Conservation (phyloP, 2,888 invertebrate genomes). For the Cryptus viduatorius region DNA sequence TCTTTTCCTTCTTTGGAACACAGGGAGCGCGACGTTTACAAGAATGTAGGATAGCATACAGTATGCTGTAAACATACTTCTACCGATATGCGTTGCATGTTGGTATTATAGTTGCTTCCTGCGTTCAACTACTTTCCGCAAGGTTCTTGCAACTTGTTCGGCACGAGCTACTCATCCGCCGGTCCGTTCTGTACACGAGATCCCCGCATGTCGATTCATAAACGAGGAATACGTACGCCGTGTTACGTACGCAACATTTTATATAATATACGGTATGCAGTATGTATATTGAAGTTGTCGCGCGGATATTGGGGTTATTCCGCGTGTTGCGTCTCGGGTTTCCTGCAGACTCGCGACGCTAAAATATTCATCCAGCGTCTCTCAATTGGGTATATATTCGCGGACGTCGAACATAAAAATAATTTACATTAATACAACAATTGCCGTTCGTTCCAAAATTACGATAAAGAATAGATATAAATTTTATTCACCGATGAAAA, state of each 20-base stretch:
- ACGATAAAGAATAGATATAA: too few relatives aligned
- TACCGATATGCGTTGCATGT: slow-evolving; percentile 12
- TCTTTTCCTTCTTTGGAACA: slow-evolving; percentile 5
- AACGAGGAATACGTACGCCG: neutral
- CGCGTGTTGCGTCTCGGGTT: slow-evolving; percentile 63
- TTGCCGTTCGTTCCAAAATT: too few relatives aligned
- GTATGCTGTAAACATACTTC: neutral
- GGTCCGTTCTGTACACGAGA: neutral
- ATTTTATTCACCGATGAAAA: neutral
- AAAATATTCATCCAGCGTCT: slow-evolving; percentile 78
- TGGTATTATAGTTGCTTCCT: slow-evolving; percentile 23
- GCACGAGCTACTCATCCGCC: slow-evolving; percentile 20
- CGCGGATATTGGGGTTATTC: slow-evolving; percentile 8
- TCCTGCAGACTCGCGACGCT: slow-evolving; percentile 70
- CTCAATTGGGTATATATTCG: slow-evolving; percentile 70
- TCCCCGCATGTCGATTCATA: slow-evolving; percentile 3
- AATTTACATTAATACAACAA: too few relatives aligned
- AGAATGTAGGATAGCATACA: slow-evolving; percentile 15
- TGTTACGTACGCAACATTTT: slow-evolving; percentile 7
- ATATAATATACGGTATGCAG: slow-evolving; percentile 44
- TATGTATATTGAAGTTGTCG: neutral
- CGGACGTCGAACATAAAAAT: neutral
- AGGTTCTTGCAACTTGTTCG: slow-evolving; percentile 20
- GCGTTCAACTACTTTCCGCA: slow-evolving; percentile 18
- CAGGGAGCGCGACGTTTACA: slow-evolving; percentile 14